phyloP scores from a whole-genome alignment of 2,797 vertebrate species.

The Hozukius guyotensis region DNA sequence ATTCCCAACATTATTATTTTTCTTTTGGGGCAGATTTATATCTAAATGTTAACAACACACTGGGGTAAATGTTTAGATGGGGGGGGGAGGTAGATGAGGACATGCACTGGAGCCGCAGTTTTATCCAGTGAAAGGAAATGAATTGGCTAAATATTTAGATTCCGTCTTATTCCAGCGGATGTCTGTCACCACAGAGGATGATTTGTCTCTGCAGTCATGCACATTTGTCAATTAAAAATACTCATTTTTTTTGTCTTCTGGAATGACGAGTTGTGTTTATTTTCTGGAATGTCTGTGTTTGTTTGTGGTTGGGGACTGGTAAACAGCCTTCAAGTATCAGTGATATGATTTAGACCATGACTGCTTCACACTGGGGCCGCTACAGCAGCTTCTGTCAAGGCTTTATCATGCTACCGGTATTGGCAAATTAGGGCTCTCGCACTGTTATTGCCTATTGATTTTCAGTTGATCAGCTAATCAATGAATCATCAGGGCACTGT shows the following conservation, averaged over 20 bases:
- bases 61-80: constrained; percentile 81
- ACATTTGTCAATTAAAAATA: constrained; percentile 47
- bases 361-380: constrained; percentile 4
- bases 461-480: not conserved
- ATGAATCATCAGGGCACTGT: not conserved
- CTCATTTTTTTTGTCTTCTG: not conserved
- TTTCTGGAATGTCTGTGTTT: constrained; percentile 71
- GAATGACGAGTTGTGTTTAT: constrained; percentile 67
- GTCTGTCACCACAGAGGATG: constrained; percentile 62
- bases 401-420: not conserved
- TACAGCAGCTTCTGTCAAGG: not conserved
- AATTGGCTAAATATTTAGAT: constrained; percentile 83
- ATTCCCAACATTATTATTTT: constrained; percentile 79
- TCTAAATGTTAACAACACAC: constrained; percentile 78
- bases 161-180: constrained; percentile 68
- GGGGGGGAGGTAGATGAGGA: constrained; percentile 50
- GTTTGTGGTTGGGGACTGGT: constrained; percentile 61
- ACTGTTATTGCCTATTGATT: not conserved
- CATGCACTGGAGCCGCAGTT: constrained; percentile 58
- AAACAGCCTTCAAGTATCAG: constrained; percentile 58
- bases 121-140: constrained; percentile 73
- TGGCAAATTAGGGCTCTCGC: not conserved
- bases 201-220: constrained; percentile 50
- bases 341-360: constrained; percentile 45
- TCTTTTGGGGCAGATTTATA: constrained; percentile 73